Base-by-base conservation (phyloP, 1,140 invertebrate species). In the Camponotus vicinus region DNA sequence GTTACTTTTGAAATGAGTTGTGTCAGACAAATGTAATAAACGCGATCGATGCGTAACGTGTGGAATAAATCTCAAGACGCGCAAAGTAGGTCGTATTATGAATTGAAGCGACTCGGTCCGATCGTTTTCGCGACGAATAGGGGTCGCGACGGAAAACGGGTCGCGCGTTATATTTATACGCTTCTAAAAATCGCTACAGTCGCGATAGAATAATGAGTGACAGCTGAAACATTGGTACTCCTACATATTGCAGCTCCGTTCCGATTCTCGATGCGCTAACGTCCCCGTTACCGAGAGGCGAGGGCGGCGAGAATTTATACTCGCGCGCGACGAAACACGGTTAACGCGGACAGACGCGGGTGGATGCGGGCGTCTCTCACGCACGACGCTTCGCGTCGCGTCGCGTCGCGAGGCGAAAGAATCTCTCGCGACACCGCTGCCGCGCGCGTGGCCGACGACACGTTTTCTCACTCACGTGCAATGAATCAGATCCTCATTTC, bases 131-230 rank as follows among this genome's bases (percentile, higher is more conserved):
- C 66, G 52, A 59, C 78, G 79, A 49, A 78, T 64, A 37, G 61
- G 49, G 49, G 76, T 37, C 63, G 45, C 32, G 76, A 34, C 0
- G 32, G 69, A 49, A 83, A 83, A 75, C 40, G 40, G 79, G 79
- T 83, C 79, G 42, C 37, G n/a, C 4, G 69, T 83, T 49, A 61
- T 83, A 73, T 83, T 83, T 83, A 75, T 83, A 75, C 55, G 32
- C 8, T 75, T 73, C 79, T 83, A 83, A 75, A 83, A 83, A 61
- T 75, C 69, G 55, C 79, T 27, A 42, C 69, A 15, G 67, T 57
- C 37, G 79, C 69, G 4, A 75, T 40, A 49, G 69, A 83, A 75
- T 83, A 83, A 83, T 83, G 79, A 83, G 79, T 75, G 79, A 83
- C 79, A 83, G 69, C 55, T 75, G 69, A 83, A 83, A 83, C 69